Base-by-base conservation (phyloP, 1,140 invertebrate genomes). In the Drosophila parvula region DNA sequence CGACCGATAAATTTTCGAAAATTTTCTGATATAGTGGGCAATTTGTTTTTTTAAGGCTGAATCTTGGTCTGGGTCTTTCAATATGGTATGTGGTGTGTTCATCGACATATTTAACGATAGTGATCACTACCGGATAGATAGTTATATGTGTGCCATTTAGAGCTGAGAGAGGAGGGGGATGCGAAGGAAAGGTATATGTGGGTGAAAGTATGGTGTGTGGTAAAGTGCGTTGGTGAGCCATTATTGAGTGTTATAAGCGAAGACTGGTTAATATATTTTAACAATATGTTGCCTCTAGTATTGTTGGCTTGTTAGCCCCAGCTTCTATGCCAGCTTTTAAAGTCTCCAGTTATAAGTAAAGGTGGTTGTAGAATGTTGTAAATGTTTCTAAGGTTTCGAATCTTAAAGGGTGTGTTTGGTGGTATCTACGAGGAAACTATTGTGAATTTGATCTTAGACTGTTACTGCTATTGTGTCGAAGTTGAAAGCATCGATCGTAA, bases 341-440 rank as follows among this genome's bases (percentile, higher is more conserved):
- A 58, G 16, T 77, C 74, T 14, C 63, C 69, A 14, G 70, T 57
- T 11, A 78, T 69, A 18, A 78, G 41, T 16, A 58, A 18, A 36
- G 75, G 69, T 32, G 43, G 18, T 57, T 57, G 59, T 51, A 59
- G 7, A 38, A 4, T 64, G 11, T 45, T n/a, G n/a, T 44, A 69
- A 4, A 56, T 58, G 38, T 63, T 55, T 58, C 56, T 59, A 11
- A 67, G 53, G 50, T 51, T 61, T 68, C 58, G 32, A 2, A 61
- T 32, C 28, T 32, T 61, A 10, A 61, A 60, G 3, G 22, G 32
- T 61, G 43, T 74, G 27, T 43, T 64, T n/a, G 48, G 34, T 67
- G 47, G n/a, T n/a, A n/a, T n/a, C n/a, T n/a, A n/a, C n/a, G n/a
- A n/a, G n/a, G n/a, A n/a, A n/a, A n/a, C n/a, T n/a, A n/a, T n/a